Percentiles rank a stretch among this genome's conserved stretches.
Conservation (phyloP, 2,888 invertebrate genomes). For the Harpagoxenus sublaevis region DNA sequence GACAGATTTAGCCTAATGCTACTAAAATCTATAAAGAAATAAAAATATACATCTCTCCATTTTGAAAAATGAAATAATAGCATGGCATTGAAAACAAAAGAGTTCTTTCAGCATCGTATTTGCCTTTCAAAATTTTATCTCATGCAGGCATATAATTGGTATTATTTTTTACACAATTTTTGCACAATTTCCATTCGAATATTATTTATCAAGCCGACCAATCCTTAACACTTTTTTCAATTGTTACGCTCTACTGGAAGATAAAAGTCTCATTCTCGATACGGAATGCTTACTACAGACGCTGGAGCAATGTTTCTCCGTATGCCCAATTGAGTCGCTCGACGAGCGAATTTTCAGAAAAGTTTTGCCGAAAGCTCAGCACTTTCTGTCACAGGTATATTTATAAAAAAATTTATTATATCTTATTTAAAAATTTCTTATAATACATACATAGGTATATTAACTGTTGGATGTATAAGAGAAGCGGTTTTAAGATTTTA, state of each 20-base stretch:
- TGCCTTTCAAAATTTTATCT: background rate
- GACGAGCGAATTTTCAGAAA: constrained; percentile 72
- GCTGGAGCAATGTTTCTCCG: constrained; percentile 55
- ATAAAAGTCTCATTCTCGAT: constrained; percentile 30
- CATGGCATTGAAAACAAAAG: background rate
- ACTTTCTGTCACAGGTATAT: constrained; percentile 71
- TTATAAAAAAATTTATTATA: constrained; percentile 9
- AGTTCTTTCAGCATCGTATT: background rate
- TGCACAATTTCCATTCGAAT: background rate
- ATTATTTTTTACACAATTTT: background rate
- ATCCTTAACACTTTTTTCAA: constrained; percentile 60
- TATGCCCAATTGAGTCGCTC: constrained; percentile 52
- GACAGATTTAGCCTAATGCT: background rate
- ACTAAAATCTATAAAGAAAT: background rate
- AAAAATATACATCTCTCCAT: background rate
- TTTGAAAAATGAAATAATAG: background rate
- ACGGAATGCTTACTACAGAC: constrained; percentile 8
- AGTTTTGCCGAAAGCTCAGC: constrained; percentile 62
- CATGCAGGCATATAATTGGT: background rate
- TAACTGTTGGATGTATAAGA: background rate
- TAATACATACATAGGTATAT: background rate
- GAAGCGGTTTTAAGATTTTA: background rate
- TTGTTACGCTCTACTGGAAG: constrained; percentile 66
- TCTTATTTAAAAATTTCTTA: background rate
- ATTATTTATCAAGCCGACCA: constrained; percentile 7